Evolutionary conservation across 2,888 invertebrate genomes (phyloP), one percentile per base, ranked within the genome.

Genomic region (Pristionchus maxplancki): DNA sequence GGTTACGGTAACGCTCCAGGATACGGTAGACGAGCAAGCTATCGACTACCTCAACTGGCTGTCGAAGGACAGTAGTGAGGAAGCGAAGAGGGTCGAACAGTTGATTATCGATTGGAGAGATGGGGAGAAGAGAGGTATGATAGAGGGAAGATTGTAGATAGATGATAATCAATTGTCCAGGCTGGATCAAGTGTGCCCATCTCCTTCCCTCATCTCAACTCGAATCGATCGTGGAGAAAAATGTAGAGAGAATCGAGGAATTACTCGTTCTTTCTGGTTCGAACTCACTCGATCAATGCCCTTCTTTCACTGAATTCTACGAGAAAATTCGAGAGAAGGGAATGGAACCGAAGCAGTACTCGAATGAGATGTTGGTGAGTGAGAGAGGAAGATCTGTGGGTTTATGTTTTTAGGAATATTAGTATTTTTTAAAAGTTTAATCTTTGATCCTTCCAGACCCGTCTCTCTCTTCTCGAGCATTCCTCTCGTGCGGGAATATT

Each of bases 321-420:
- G 37, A 71, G 44, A 87, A 87, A 0, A 34, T 87, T n/a, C 17
- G 13, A 48, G 34, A 11, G 71, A 50, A 28, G 3, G 28, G 34
- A 31, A 48, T 87, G 44, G 34, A 48, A 34, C 48, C 71, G 20
- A 87, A 87, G 28, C 28, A 71, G 40, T 87, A 37, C 71, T 67
- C 86, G 13, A 50, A 87, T 67, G 71, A 71, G 28, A 87, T 87
- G 50, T 15, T 71, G 28, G 86, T 87, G 9, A 71, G 86, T 81
- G 6, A 81, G 9, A 74, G 31, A 71, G n/a, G 5, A 58, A 58
- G 58, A 20, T 20, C 5, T 58, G 17, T 58, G 58, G 5, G 5
- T 58, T 11, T 44, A 24, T 13, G 5, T 11, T 58, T 58, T 17
- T n/a, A n/a, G 58, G 8, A 58, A 20, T n/a, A n/a, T n/a, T n/a